Evolutionary conservation across 2,113 vertebrate species (phyloP), one percentile per base, ranked within the genome.

Genomic region (Saimiri boliviensis): DNA sequence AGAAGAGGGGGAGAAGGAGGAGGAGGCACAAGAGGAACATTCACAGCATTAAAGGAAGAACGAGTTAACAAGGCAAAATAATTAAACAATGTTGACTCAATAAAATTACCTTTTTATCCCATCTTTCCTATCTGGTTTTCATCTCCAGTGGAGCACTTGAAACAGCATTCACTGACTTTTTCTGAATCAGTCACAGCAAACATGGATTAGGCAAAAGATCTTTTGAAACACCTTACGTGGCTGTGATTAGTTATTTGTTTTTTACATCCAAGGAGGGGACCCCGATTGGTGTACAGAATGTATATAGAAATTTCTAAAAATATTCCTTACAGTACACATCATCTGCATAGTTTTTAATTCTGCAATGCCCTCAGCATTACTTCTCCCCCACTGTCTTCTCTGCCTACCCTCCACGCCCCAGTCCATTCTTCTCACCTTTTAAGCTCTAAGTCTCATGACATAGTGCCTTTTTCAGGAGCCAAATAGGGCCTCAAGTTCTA

Each of bases 151-250:
- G 8, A 70, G 35, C 52, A 56, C 54, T 80, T 96, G 82, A 94
- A 92, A 74, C 37, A 96, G 89, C 85, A 82, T 91, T 97, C 94
- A 97, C 52, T 98, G 80, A 58, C 21, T 89, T 54, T 73, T 95
- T 47, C 82, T 66, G 37, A 88, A 6, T 93, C 85, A 93, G 81
- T 96, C 89, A 92, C 90, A 94, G 79, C 25, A 89, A 95, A 54
- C 35, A 92, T n/a, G 56, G 90, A 97, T 98, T 98, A 98, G 98
- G 97, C 98, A 89, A 96, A 98, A 86, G 86, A 89, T 81, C 89
- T 94, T 49, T 35, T 49, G 92, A 93, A 98, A 97, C 74, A 54
- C 70, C 74, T 98, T 98, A 97, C 94, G 97, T 98, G 97, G 97
- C 54, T 97, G 8, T 82, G 84, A 21, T 88, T 85, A 76, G 27